Evolutionary conservation across 2,797 vertebrate species (phyloP), one percentile per base, ranked within the genome.

Genomic region (Acridotheres tristis): DNA sequence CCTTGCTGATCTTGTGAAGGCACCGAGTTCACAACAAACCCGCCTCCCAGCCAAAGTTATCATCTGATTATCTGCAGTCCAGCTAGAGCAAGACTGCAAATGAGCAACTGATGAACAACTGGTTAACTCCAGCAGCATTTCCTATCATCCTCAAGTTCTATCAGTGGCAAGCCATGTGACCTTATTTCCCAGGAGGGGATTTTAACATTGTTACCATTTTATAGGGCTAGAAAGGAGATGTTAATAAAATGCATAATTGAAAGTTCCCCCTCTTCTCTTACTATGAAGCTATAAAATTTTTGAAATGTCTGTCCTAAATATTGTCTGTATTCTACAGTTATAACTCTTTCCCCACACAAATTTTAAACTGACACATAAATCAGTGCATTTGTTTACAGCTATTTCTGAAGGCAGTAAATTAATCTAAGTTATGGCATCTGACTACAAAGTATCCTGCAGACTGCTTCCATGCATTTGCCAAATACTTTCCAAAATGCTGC

Each of bases 181-280:
- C 75, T 48, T 78, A 95, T 91, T 92, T 94, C 94, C 94, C 94
- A 91, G 47, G 81, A 78, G 72, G 25, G 16, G 54, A 84, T 53
- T 94, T 93, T 78, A 95, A 93, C 32, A 62, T 12, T 51, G 61
- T 72, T 85, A 94, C 50, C 47, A 81, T 83, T 93, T 96, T 53
- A 72, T 17, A 66, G 57, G 50, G 82, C 92, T 94, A 76, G 88
- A 87, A 90, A 55, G 36, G 36, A 27, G 45, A 27, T 51, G 27
- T 81, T 93, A 93, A 88, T 92, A 91, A 95, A 93, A 84, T 21
- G 42, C 50, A 47, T 91, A 90, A 93, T 85, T 95, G 94, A 86
- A 90, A 63, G 42, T 47, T 48, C 79, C 66, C 32, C n/a, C 15
- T 55, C 72, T 66, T 85, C 62, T 75, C 68, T 32, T 68, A 66